These are phyloP conservation scores for Hippopotamyrus pictus DNA, from an alignment of 2,797 vertebrate species.

Conservation along the genomic window DNA sequence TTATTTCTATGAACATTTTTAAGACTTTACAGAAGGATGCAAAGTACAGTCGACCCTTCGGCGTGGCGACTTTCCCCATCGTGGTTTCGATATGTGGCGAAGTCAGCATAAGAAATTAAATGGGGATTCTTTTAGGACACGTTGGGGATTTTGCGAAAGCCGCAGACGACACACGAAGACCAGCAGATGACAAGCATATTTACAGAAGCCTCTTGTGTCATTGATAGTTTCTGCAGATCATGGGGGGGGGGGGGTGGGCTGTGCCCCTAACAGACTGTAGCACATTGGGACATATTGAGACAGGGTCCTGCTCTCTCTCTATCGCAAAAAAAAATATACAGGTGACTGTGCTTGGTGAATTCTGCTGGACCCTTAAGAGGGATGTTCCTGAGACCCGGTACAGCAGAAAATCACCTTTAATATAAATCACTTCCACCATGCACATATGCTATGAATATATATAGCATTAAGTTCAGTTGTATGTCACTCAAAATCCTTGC, in stretches of 20 bases:
- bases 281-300: not conserved
- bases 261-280: not conserved
- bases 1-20: not conserved
- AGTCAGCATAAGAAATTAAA: not conserved
- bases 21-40: not conserved
- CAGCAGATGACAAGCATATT: not conserved
- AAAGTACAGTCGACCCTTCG: not conserved
- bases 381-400: not conserved
- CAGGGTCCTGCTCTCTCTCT: not conserved
- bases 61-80: not conserved
- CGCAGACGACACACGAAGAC: not conserved
- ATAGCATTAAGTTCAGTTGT: not conserved
- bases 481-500: not conserved
- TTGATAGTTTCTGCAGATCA: not conserved
- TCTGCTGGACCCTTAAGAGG: not conserved
- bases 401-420: not conserved
- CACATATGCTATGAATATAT: not conserved
- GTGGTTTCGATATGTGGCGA: not conserved
- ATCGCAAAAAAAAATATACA: not conserved
- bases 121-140: not conserved
- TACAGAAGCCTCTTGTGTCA: not conserved
- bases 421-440: not conserved
- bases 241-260: not conserved
- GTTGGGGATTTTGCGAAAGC: not conserved
- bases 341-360: not conserved